These are phyloP conservation scores for Tor tambroides DNA, from an alignment of 2,113 vertebrate genomes.

Conservation along the genomic window DNA sequence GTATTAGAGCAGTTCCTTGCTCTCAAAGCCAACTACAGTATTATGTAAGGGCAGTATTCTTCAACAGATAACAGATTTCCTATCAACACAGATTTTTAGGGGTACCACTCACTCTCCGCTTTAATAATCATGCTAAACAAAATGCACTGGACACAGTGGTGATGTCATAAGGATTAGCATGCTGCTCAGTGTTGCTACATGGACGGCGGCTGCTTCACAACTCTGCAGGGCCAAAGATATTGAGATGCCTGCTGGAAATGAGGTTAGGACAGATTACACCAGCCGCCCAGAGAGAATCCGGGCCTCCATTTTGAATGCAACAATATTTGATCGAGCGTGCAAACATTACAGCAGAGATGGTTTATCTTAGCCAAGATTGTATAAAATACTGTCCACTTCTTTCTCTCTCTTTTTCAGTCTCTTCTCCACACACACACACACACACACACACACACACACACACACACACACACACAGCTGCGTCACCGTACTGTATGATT, in stretches of 20 bases:
- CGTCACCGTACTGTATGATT: slow-evolving; percentile 44
- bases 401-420: neutral
- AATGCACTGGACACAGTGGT: slow-evolving; percentile 73
- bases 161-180: slow-evolving; percentile 76
- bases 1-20: too few species aligned
- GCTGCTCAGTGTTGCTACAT: slow-evolving; percentile 63
- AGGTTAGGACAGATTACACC: slow-evolving; percentile 45
- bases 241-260: slow-evolving; percentile 51
- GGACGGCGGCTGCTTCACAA: slow-evolving; percentile 67
- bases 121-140: slow-evolving; percentile 76
- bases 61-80: slow-evolving; percentile 73
- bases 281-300: slow-evolving; percentile 17
- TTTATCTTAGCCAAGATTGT: neutral
- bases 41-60: slow-evolving; percentile 72
- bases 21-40: slow-evolving; percentile 36
- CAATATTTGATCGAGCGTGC: neutral
- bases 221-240: slow-evolving; percentile 50
- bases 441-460: neutral
- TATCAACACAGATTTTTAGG: slow-evolving; percentile 68
- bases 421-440: neutral
- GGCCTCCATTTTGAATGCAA: slow-evolving; percentile 9
- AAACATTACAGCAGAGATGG: neutral
- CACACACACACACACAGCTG: slow-evolving; percentile 15
- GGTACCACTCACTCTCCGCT: slow-evolving; percentile 65
- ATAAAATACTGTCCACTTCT: neutral